These are phyloP conservation scores for Tinamus guttatus DNA, from an alignment of 2,113 vertebrate species.

Conservation along the genomic window DNA sequence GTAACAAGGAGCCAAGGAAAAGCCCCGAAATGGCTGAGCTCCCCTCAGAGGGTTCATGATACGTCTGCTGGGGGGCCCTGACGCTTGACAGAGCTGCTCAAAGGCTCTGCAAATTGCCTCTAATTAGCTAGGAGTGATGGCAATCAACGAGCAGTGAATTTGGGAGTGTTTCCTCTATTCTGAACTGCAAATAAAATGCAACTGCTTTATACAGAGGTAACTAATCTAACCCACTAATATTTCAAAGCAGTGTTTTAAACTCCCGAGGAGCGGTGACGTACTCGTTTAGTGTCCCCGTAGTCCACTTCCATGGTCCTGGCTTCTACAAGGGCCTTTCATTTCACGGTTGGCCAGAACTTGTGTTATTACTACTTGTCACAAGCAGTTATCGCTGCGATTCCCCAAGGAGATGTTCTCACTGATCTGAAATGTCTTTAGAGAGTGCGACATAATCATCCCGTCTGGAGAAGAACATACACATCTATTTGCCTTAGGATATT, in stretches of 20 bases:
- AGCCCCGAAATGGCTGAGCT: not conserved
- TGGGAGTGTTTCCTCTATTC: not conserved
- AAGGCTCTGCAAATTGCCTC: not conserved
- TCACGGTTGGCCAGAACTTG: constrained; percentile 45
- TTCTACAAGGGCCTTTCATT: not conserved
- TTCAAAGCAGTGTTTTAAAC: constrained; percentile 6
- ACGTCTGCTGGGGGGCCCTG: not conserved
- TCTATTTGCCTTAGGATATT: constrained; percentile 61
- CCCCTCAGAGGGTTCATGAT: not conserved
- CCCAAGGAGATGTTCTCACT: constrained; percentile 38
- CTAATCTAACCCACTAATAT: constrained; percentile 6
- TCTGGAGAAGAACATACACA: constrained; percentile 55
- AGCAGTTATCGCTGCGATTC: constrained; percentile 50
- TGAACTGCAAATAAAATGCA: not conserved
- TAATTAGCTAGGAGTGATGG: constrained; percentile 2
- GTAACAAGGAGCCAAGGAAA: not conserved
- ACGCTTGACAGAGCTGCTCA: not conserved
- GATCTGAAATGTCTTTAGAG: constrained; percentile 55
- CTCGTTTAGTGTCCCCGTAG: constrained; percentile 16
- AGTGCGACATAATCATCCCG: constrained; percentile 33
- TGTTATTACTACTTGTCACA: constrained; percentile 65
- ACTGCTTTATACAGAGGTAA: not conserved
- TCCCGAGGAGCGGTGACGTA: not conserved
- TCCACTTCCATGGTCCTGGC: constrained; percentile 5
- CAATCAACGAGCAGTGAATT: not conserved